phyloP scores from a whole-genome alignment of 2,797 vertebrate species.

The Oreochromis grahami region DNA sequence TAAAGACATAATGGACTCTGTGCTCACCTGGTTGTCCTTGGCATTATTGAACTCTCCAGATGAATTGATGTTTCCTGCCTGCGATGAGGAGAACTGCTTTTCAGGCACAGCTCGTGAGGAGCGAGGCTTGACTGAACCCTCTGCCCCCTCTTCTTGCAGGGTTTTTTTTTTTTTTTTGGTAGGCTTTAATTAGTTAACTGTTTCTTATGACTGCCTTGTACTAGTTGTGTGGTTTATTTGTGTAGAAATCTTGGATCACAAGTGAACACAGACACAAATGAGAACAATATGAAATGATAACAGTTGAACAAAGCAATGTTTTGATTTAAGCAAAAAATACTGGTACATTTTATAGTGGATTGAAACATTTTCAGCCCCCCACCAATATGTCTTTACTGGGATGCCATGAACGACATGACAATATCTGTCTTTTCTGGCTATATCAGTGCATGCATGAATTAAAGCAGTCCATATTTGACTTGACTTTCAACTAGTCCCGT shows the following conservation, averaged over 20 bases:
- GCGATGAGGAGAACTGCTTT: conserved; percentile 60
- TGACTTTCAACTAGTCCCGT: neutral
- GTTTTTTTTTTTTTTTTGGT: neutral
- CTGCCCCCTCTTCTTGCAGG: neutral
- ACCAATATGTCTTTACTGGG: neutral
- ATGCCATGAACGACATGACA: neutral
- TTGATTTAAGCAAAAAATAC: neutral
- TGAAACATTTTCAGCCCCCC: neutral
- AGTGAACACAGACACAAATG: neutral
- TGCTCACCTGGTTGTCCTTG: conserved; percentile 52
- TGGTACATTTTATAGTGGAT: neutral
- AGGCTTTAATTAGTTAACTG: neutral
- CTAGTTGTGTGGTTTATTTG: neutral
- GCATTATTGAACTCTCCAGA: conserved; percentile 59
- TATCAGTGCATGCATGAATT: neutral
- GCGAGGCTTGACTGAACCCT: conserved; percentile 36
- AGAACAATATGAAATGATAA: neutral
- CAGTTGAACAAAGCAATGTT: neutral
- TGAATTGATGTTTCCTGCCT: conserved; percentile 58
- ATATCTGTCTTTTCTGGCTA: neutral
- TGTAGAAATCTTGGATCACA: neutral
- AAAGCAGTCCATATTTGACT: neutral
- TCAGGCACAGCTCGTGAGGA: conserved; percentile 46
- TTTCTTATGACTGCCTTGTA: neutral
- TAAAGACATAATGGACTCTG: conserved; percentile 62